Evolutionary conservation across 2,888 invertebrate species (phyloP).

Genomic region (Acronicta leporina): DNA sequence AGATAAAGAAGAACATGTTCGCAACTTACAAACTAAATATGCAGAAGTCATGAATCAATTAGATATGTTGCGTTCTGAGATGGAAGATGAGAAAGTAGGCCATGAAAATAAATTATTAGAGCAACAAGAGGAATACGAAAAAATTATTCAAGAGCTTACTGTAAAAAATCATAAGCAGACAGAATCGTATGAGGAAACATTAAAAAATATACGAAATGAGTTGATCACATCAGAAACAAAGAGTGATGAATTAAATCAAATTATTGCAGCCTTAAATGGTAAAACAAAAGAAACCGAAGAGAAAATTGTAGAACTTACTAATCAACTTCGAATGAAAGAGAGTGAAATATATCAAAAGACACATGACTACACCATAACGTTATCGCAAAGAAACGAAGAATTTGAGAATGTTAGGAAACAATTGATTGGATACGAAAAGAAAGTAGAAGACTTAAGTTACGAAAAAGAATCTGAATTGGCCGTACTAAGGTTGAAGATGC

Average conservation of each 20-base stretch:
- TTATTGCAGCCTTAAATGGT: conserved; percentile 64
- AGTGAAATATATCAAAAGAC: conserved; percentile 81
- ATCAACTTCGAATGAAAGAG: conserved; percentile 75
- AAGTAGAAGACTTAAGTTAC: conserved; percentile 83
- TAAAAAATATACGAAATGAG: conserved; percentile 69
- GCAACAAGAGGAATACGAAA: conserved; percentile 85
- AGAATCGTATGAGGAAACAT: conserved; percentile 63
- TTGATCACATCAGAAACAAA: conserved; percentile 63
- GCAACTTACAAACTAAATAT: conserved; percentile 79
- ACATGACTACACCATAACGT: conserved; percentile 73
- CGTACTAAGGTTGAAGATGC: conserved; percentile 85
- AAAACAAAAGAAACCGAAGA: conserved; percentile 64
- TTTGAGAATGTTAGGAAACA: conserved; percentile 80
- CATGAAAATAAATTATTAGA: conserved; percentile 80
- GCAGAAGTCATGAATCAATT: conserved; percentile 78
- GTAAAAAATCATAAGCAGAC: conserved; percentile 63
- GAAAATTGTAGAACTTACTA: conserved; percentile 68
- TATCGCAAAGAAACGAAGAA: conserved; percentile 79
- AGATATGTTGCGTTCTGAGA: conserved; percentile 81
- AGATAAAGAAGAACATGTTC: conserved; percentile 82
- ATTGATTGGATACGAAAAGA: conserved; percentile 79
- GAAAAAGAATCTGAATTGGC: conserved; percentile 89
- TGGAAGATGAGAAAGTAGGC: conserved; percentile 82
- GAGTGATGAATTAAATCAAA: conserved; percentile 68
- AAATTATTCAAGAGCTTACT: conserved; percentile 72